These are phyloP conservation scores for Tragopan temminckii DNA, from an alignment of 2,797 vertebrate species.

Conservation along the genomic window DNA sequence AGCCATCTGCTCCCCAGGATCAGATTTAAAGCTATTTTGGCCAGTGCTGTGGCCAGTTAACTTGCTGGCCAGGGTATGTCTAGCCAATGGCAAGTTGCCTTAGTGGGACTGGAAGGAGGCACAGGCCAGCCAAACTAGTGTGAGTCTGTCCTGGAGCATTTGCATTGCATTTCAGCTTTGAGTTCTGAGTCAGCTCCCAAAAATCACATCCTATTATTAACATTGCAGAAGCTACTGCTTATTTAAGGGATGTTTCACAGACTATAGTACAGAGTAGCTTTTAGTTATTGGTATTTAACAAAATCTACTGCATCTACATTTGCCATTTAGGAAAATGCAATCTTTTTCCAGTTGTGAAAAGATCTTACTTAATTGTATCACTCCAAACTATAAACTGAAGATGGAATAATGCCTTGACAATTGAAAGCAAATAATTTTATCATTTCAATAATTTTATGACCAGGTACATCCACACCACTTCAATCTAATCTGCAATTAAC, in stretches of 20 bases:
- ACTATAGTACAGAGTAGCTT: neutral
- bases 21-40: constrained; percentile 40
- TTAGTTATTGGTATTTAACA: neutral
- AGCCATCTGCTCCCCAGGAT: constrained; percentile 36
- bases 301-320: neutral
- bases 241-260: neutral
- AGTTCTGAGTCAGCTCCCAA: neutral
- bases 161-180: neutral
- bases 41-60: neutral
- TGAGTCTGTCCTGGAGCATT: neutral
- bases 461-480: constrained; percentile 64
- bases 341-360: constrained; percentile 61
- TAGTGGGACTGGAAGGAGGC: neutral
- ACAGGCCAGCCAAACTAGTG: accelerated
- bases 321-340: constrained; percentile 14
- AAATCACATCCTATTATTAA: neutral
- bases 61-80: constrained; percentile 17
- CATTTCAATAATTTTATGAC: constrained; percentile 76
- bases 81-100: constrained; percentile 11
- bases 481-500: constrained; percentile 77
- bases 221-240: neutral
- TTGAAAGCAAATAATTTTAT: constrained; percentile 71
- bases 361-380: constrained; percentile 73
- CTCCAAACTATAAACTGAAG: constrained; percentile 76
- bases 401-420: constrained; percentile 70